Conservation (phyloP, 2,888 invertebrate genomes). For the Leptopilina syphax region DNA sequence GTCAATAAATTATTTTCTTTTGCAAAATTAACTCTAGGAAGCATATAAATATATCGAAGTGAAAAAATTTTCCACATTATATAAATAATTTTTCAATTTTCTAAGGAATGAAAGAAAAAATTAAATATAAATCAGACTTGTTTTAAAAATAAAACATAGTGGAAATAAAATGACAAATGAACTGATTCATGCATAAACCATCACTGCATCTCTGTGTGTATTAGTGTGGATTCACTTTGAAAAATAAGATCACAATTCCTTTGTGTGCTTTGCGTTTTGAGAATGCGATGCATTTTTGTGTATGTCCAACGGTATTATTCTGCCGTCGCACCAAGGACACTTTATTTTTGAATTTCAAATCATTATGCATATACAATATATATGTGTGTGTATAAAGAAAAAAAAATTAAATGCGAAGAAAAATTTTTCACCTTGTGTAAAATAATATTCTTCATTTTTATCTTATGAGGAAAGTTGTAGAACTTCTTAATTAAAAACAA, state of each 20-base stretch:
- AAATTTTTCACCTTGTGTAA: no score
- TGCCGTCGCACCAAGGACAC: background rate
- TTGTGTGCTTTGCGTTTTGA: background rate
- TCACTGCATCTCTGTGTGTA: background rate
- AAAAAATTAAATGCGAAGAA: no score
- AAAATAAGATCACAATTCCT: slow-evolving; percentile 4
- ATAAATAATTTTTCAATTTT: background rate
- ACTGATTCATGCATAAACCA: slow-evolving; percentile 24
- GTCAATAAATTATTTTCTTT: background rate
- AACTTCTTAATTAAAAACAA: no score
- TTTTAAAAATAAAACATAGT: background rate
- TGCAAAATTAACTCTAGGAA: no score
- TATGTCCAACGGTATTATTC: background rate
- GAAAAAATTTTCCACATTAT: no score
- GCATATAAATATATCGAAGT: no score
- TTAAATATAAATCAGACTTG: background rate
- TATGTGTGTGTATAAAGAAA: background rate
- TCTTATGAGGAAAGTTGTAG: no score
- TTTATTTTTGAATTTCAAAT: background rate
- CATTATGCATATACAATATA: background rate
- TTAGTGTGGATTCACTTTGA: background rate
- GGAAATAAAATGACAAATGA: slow-evolving; percentile 2
- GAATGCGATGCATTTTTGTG: background rate
- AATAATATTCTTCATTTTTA: no score
- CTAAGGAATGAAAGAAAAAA: background rate